Evolutionary conservation across 2,888 invertebrate genomes (phyloP), one percentile per base, ranked within the genome.

Genomic region (Acleris laterana): DNA sequence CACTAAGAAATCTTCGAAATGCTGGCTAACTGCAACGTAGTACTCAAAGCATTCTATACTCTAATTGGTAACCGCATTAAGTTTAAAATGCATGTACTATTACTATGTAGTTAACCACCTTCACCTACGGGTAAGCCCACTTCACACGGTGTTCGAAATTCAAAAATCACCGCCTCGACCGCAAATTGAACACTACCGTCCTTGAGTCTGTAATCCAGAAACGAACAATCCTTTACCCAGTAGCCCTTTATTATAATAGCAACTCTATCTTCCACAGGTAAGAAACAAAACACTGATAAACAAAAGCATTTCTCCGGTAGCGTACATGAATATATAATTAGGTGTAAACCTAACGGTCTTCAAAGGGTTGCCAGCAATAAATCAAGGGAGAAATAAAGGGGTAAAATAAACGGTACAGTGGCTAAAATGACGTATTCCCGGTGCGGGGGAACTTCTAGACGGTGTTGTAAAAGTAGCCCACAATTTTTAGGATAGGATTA

Each of bases 251-350:
- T 58, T 58, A 55, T 58, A 55, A 58, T 63, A 70, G 70, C 69
- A 71, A 62, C 46, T 49, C 20, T 62, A 46, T 51, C 46, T 61
- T 11, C n/a, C 13, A 70, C 64, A 63, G 67, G 59, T 68, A 53
- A 56, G 49, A 61, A 22, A 71, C 71, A 67, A 66, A 68, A 71
- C 62, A 66, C 64, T 55, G 63, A 46, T 69, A 73, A 69, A 70
- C 65, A 68, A 62, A 69, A 56, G 44, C 62, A 67, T 70, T 72
- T 61, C 53, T 22, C 72, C 71, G 48, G 72, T 71, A 73, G 72
- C 72, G 61, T 70, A 71, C 71, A 75, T 80, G 78, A 83, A 86
- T 84, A 80, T 79, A 71, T 81, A 83, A 83, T 87, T 74, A 79
- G 72, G 67, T 78, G 71, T 74, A 64, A 75, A 76, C 72, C 16